These are phyloP conservation scores for Odontophorus gujanensis DNA, from an alignment of 2,113 vertebrate genomes.

Conservation along the genomic window DNA sequence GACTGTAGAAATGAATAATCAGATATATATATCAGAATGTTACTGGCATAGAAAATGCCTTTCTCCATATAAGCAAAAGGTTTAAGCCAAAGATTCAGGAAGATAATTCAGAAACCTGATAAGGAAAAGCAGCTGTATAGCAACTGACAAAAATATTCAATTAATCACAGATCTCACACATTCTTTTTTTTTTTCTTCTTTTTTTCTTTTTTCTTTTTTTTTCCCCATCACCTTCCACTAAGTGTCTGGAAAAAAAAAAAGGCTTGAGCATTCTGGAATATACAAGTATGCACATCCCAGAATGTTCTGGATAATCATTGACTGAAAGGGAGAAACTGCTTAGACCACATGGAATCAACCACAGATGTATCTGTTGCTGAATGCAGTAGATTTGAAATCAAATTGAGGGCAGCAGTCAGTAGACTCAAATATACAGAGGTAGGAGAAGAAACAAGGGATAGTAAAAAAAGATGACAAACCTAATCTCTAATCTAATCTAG, in stretches of 20 bases:
- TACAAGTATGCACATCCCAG: neutral
- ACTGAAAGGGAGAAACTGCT: neutral
- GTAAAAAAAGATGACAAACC: neutral
- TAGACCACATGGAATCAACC: neutral
- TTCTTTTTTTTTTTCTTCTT: neutral
- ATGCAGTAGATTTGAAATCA: neutral
- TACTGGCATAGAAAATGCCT: neutral
- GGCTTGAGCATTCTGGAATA: neutral
- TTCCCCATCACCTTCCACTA: neutral
- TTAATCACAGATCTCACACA: neutral
- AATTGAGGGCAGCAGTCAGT: neutral
- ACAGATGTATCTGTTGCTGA: neutral
- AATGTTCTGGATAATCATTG: neutral
- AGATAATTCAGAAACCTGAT: neutral
- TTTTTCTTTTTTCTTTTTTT: neutral
- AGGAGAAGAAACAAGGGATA: neutral
- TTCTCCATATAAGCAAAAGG: neutral
- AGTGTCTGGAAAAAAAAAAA: neutral
- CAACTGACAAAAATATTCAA: neutral
- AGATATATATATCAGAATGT: neutral
- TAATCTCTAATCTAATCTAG: conserved; percentile 11
- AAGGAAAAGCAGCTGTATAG: neutral
- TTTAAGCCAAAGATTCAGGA: neutral
- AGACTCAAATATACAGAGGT: neutral
- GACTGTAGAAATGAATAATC: neutral